Evolutionary conservation across 2,797 vertebrate species (phyloP).

Genomic region (Anabacerthia variegaticeps): DNA sequence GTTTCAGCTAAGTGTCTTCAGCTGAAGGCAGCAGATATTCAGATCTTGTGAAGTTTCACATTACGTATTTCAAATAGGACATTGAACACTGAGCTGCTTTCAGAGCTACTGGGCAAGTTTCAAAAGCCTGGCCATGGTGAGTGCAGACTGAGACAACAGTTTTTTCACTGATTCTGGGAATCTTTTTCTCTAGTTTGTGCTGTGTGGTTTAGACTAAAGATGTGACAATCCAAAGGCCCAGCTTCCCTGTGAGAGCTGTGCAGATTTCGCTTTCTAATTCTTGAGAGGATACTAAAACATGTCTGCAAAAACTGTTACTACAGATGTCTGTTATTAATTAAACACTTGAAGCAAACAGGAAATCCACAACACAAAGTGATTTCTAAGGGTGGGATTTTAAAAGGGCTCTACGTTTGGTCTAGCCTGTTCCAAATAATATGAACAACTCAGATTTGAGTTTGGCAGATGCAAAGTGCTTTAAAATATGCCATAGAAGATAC

Average conservation of each 20-base stretch:
- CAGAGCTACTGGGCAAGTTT: neutral
- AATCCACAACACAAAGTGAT: neutral
- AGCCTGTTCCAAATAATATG: neutral
- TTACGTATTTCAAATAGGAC: fast-evolving
- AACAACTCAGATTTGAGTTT: neutral
- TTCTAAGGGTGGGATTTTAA: neutral
- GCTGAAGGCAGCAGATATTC: neutral
- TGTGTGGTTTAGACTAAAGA: neutral
- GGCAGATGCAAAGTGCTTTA: neutral
- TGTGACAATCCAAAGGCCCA: neutral
- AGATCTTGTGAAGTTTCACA: neutral
- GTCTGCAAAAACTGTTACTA: neutral
- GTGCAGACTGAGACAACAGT: neutral
- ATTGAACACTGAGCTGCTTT: neutral
- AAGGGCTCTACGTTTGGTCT: neutral
- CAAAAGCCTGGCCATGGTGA: neutral
- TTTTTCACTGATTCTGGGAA: neutral
- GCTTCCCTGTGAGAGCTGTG: neutral
- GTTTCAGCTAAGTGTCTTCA: neutral
- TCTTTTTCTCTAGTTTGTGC: neutral
- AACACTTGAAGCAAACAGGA: constrained; percentile 23
- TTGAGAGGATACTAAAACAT: neutral
- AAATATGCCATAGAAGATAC: neutral
- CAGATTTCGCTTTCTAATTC: neutral
- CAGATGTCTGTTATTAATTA: neutral